phyloP scores from a whole-genome alignment of 2,888 invertebrate species.

The Hyposoter dolosus region DNA sequence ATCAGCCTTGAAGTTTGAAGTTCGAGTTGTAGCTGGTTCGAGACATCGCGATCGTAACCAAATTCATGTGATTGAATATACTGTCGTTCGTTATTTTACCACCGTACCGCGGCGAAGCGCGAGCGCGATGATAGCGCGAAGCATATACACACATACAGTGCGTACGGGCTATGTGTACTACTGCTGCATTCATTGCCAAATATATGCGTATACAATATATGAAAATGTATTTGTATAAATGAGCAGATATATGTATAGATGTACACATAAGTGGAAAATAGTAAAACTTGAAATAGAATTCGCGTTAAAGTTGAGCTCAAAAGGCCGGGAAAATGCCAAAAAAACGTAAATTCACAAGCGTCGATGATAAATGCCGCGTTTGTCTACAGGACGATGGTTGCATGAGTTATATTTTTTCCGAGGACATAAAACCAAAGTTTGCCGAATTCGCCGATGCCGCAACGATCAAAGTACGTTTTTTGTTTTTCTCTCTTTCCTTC shows the following conservation, averaged over 20 bases:
- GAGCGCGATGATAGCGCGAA: too few relatives aligned
- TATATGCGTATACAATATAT: not conserved
- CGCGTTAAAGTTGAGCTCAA: conserved; percentile 21
- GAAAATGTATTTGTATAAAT: not conserved
- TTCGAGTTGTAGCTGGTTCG: too few relatives aligned
- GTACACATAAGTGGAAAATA: not conserved
- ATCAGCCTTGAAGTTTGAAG: too few relatives aligned
- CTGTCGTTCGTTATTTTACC: too few relatives aligned
- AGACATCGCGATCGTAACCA: too few relatives aligned
- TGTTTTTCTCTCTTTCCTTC: not conserved
- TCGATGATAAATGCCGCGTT: conserved; percentile 79
- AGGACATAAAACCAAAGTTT: conserved; percentile 75
- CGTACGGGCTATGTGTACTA: not conserved
- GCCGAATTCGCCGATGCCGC: conserved; percentile 78
- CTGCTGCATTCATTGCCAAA: not conserved
- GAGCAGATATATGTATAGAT: not conserved
- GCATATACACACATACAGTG: not conserved
- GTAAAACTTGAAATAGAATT: not conserved
- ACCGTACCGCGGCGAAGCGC: too few relatives aligned
- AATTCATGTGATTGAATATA: too few relatives aligned
- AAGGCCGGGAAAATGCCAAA: conserved; percentile 75
- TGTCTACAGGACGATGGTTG: conserved; percentile 78
- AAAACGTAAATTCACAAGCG: conserved; percentile 76
- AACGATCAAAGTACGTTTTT: conserved; percentile 78
- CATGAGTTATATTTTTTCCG: conserved; percentile 77